A percentile compares a stretch with the other conserved stretches of the same genome.
Conservation (phyloP, 1,140 invertebrate genomes). For the Thaumatotibia leucotreta region DNA sequence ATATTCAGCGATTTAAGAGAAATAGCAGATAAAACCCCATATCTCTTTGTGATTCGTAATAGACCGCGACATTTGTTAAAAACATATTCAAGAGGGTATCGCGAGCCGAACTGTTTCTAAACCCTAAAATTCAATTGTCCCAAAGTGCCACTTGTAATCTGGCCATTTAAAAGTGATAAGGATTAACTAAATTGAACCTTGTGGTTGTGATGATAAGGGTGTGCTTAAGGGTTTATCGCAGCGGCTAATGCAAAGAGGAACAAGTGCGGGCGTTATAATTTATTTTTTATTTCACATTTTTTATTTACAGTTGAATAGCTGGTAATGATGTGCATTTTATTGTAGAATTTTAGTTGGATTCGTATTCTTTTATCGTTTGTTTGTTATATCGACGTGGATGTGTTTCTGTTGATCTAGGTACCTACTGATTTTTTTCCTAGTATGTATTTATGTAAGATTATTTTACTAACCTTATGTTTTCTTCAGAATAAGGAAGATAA, state of each 20-base stretch:
- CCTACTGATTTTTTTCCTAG: no score
- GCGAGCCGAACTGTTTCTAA: constrained; percentile 39
- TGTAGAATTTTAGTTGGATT: not conserved
- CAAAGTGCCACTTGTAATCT: constrained; percentile 52
- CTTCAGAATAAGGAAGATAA: constrained; percentile 15
- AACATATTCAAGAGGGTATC: constrained; percentile 64
- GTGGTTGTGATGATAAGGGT: not conserved
- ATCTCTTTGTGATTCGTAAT: constrained; percentile 47
- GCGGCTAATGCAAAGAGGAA: not conserved
- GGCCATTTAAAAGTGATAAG: constrained; percentile 1
- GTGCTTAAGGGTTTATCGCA: not conserved
- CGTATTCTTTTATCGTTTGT: not conserved
- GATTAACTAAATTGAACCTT: not conserved
- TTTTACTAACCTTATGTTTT: not conserved
- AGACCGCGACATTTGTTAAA: constrained; percentile 73
- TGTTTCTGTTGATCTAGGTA: not conserved
- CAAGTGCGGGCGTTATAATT: constrained; percentile 15
- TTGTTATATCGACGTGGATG: not conserved
- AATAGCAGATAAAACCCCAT: constrained; percentile 22
- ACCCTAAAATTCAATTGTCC: constrained; percentile 54
- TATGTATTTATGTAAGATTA: not conserved
- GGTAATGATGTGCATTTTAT: constrained; percentile 12
- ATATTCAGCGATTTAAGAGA: not conserved
- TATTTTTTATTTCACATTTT: not conserved
- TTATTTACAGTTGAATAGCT: not conserved